Evolutionary conservation across 2,888 invertebrate genomes (phyloP), one percentile per base, ranked within the genome.

Genomic region (Ernsta delagoae): DNA sequence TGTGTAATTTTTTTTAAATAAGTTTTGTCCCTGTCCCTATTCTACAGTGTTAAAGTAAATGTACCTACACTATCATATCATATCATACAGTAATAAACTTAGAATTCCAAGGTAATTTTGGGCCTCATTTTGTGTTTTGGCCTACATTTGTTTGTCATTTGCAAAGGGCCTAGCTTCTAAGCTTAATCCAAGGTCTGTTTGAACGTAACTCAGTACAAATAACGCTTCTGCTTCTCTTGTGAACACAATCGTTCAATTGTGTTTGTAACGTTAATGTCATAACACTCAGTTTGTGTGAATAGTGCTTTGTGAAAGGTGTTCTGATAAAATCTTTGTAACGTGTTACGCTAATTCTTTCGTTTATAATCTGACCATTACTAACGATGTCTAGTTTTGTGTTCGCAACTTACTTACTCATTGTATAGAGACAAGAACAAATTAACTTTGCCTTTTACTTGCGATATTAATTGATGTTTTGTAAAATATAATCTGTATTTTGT

Each of bases 271-370:
- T 57, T 68, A 57, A 62, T 56, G 41, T 56, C 50, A 48, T 62
- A 68, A 57, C 56, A 68, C 48, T 34, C 34, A 3, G 45, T 63
- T 63, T 63, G 62, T 63, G 62, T 68, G 62, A 68, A 36, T 45
- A 56, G 54, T 62, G 61, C 12, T 41, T 57, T 68, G 59, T 59
- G 68, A 68, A 68, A 68, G 68, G 48, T 62, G 34, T 48, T 31
- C 24, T 2, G 68, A 68, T 68, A 63, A 59, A 45, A 68, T 68
- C 68, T 62, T 36, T 62, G 6, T 31, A 43, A 54, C 56, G 54
- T 45, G 39, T 68, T 57, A 68, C 62, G 60, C 48, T 59, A 50
- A 63, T 67, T 48, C 56, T 48, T 61, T 57, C 39, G 68, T 68
- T 68, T 24, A 45, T 57, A 6, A 56, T 56, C 62, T 57, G 56